Percentiles rank a stretch among this genome's conserved stretches.
These are phyloP conservation scores for Burhinus oedicnemus DNA, from an alignment of 2,113 vertebrate genomes.

Conservation along the genomic window DNA sequence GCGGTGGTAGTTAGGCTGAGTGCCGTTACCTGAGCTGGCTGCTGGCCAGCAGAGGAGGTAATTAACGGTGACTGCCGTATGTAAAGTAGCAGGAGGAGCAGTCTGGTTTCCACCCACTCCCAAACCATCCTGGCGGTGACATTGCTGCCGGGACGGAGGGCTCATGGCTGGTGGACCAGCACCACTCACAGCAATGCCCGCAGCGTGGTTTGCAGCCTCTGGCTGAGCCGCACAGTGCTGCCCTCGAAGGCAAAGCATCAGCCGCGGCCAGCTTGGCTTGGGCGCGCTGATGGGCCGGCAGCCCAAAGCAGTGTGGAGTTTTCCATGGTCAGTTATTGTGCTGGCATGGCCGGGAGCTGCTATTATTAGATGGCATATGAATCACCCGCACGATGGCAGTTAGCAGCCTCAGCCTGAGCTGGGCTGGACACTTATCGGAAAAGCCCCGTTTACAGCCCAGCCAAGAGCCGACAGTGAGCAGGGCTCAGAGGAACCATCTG, in stretches of 20 bases:
- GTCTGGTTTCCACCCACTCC: not conserved
- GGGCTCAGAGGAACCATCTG: not conserved
- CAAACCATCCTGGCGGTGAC: fast-evolving
- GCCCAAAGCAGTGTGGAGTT: not conserved
- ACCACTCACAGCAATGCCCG: not conserved
- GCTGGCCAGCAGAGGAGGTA: not conserved
- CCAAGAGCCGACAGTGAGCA: not conserved
- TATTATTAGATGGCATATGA: slow-evolving; percentile 43
- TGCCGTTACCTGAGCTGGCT: not conserved
- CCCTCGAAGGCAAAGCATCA: not conserved
- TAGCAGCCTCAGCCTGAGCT: not conserved
- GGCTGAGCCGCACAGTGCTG: not conserved
- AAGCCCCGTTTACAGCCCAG: not conserved
- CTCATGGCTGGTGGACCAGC: not conserved
- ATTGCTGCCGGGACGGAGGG: not conserved
- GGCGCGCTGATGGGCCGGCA: not conserved
- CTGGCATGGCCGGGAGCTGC: slow-evolving; percentile 2
- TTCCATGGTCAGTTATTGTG: slow-evolving; percentile 26
- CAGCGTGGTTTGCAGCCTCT: not conserved
- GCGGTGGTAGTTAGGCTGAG: not conserved
- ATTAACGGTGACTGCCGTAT: not conserved
- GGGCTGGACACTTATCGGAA: not conserved
- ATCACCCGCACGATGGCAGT: not conserved
- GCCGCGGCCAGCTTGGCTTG: not conserved
- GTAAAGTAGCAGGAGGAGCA: not conserved